Evolutionary conservation across 2,888 invertebrate species (phyloP).

Genomic region (Protodeltote pygarga): DNA sequence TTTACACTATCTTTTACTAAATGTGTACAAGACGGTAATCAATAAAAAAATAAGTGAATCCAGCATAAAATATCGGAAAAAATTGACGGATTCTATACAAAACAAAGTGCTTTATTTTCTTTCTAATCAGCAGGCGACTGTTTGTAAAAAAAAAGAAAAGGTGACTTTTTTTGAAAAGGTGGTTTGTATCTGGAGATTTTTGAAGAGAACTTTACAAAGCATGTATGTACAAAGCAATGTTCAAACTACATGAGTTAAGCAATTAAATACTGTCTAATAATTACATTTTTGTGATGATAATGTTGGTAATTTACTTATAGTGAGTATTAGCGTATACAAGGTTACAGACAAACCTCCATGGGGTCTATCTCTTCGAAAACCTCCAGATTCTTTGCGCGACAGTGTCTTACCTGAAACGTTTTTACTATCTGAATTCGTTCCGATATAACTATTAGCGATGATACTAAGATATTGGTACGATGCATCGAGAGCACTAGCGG

Average conservation of each 20-base stretch:
- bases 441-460: conserved; percentile 3
- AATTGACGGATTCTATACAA: background rate
- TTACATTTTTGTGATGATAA: conserved; percentile 18
- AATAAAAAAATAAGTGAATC: background rate
- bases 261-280: conserved; percentile 14
- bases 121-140: conserved; percentile 24
- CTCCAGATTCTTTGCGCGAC: conserved; percentile 75
- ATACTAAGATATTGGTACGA: conserved; percentile 7
- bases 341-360: conserved; percentile 69
- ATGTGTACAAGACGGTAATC: no score
- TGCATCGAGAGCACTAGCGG: conserved; percentile 1
- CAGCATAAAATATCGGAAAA: background rate
- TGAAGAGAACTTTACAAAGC: conserved; percentile 63
- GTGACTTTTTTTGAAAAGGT: no score
- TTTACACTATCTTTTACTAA: conserved; percentile 7
- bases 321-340: conserved; percentile 33
- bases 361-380: conserved; percentile 79
- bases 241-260: conserved; percentile 23
- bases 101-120: conserved; percentile 8
- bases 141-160: conserved; percentile 28
- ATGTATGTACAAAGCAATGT: conserved; percentile 20
- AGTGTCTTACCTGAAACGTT: conserved; percentile 75
- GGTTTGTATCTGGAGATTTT: conserved; percentile 74
- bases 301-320: conserved; percentile 25
- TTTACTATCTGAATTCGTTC: conserved; percentile 31